Evolutionary conservation across 1,140 invertebrate species (phyloP), one percentile per base, ranked within the genome.

Genomic region (Apis cerana): DNA sequence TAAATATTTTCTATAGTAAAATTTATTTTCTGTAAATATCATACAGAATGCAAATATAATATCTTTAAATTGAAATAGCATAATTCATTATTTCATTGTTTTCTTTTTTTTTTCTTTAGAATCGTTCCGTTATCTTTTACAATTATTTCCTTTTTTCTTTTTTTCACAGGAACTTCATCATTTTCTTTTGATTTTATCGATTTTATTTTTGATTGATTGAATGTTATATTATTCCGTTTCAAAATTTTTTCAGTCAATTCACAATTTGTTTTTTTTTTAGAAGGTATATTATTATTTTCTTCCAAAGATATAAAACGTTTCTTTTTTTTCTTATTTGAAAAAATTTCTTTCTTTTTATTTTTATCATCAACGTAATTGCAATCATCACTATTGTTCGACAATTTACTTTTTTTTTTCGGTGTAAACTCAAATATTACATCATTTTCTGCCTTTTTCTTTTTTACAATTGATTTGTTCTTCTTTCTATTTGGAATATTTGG

Each of bases 21-120:
- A 79, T 64, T 84, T 85, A 80, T 80, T 12, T 77, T 85, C 79
- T 87, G 86, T 89, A 90, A 90, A 87, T 89, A 84, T 88, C 75
- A 86, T 86, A 84, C 76, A 84, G 68, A 87, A 82, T 56, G 59
- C n/a, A 62, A 84, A 69, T 81, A 71, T 75, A 84, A 80, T 59
- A 80, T 75, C 83, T 85, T 67, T 68, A 69, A 80, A 80, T 59
- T 19, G 54, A 79, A 19, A 15, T 2, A 62, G 12, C n/a, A 21
- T 77, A 11, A 64, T 27, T 33, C 10, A 8, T 75, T 64, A n/a
- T 69, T 70, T 67, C 70, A 72, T 67, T 79, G 58, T 59, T 89
- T 85, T 70, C 75, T 82, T 62, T 81, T 83, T 65, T 80, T 86
- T 48, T 89, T 86, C 70, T 77, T 85, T 15, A 59, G 4, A 59